Conservation (phyloP, 1,140 invertebrate species). For the Dufourea novaeangliae region DNA sequence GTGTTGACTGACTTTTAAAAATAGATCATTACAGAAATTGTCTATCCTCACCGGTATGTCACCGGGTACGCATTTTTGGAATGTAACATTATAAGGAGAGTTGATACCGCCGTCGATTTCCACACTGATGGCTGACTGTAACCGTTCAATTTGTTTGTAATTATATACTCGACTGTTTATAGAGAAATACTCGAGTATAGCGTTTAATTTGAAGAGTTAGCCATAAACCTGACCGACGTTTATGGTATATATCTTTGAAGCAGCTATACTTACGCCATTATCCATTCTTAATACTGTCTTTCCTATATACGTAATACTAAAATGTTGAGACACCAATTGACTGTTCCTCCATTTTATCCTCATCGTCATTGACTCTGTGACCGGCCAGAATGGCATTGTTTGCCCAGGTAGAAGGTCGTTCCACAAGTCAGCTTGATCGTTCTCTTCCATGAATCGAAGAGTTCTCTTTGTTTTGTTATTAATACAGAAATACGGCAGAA, state of each 20-base stretch:
- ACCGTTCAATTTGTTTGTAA: constrained; percentile 28
- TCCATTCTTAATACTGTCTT: constrained; percentile 91
- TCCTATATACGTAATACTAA: constrained; percentile 86
- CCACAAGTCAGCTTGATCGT: constrained; percentile 92
- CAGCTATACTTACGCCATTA: constrained; percentile 85
- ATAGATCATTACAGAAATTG: constrained; percentile 91
- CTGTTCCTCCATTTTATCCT: constrained; percentile 90
- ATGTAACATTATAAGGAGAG: constrained; percentile 87
- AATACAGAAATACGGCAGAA: constrained; percentile 92
- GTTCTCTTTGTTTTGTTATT: constrained; percentile 88
- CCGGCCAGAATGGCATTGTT: constrained; percentile 90
- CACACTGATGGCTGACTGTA: constrained; percentile 88
- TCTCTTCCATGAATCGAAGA: constrained; percentile 92
- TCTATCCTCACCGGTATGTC: constrained; percentile 91
- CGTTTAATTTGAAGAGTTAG: too few relatives aligned
- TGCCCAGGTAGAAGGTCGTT: constrained; percentile 88
- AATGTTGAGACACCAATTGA: constrained; percentile 89
- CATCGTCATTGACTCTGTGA: constrained; percentile 90
- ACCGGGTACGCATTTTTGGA: constrained; percentile 86
- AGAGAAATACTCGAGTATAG: too few relatives aligned
- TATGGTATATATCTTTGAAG: too few relatives aligned
- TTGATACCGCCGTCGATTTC: constrained; percentile 88
- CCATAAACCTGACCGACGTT: too few relatives aligned
- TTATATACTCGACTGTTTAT: too few relatives aligned
- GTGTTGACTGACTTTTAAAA: constrained; percentile 90